Evolutionary conservation across 1,140 invertebrate genomes (phyloP).

Genomic region (Drosophila triauraria): DNA sequence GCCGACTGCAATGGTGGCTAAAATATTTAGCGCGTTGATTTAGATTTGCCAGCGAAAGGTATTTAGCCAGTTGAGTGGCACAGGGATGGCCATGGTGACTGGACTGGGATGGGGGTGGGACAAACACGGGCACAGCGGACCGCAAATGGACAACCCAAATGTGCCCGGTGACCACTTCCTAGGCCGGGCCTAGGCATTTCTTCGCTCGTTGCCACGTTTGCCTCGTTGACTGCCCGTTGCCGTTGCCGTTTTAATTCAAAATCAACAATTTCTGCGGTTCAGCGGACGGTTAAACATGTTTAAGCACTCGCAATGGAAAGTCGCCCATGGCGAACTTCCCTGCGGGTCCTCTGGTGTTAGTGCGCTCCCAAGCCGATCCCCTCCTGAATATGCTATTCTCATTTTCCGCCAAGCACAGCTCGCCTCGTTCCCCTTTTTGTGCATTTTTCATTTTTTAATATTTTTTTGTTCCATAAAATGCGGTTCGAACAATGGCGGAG

Average conservation of each 20-base stretch:
- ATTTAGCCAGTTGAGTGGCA: constrained; percentile 63
- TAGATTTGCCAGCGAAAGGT: constrained; percentile 79
- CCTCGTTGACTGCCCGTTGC: constrained; percentile 9
- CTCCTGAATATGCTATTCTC: constrained; percentile 15
- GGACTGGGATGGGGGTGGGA: background rate
- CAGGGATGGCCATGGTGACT: background rate
- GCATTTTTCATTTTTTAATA: constrained; percentile 30
- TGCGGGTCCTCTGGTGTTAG: background rate
- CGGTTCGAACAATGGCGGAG: constrained; percentile 57
- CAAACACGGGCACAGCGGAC: constrained; percentile 22
- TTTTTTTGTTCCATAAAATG: constrained; percentile 28
- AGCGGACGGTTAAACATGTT: constrained; percentile 81
- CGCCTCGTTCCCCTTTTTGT: constrained; percentile 10
- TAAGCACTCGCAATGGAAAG: constrained; percentile 62
- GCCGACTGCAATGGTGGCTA: constrained; percentile 65
- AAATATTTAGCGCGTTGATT: constrained; percentile 83
- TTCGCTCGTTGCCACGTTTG: constrained; percentile 22
- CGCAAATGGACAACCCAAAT: constrained; percentile 70
- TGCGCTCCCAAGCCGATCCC: constrained; percentile 18
- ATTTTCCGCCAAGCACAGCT: constrained; percentile 17
- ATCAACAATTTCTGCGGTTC: constrained; percentile 82
- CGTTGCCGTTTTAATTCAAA: constrained; percentile 75
- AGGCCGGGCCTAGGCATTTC: constrained; percentile 50
- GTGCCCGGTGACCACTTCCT: constrained; percentile 41
- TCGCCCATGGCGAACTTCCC: constrained; percentile 2